Conservation (phyloP, 1,140 invertebrate species). For the Psix sp. region DNA sequence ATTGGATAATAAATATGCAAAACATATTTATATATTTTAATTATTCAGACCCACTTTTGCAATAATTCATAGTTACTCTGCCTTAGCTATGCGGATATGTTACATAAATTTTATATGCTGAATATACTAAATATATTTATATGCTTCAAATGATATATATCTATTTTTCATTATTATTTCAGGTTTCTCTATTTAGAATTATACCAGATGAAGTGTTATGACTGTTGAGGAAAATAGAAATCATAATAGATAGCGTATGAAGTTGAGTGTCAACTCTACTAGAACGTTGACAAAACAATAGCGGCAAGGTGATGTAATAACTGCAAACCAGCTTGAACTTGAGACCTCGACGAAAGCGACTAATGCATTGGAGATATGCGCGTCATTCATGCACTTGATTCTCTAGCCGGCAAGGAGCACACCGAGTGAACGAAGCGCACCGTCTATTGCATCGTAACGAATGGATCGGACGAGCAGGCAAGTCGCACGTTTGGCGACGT, state of each 20-base stretch:
- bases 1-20: too few species aligned
- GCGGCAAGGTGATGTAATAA: conserved; percentile 40
- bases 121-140: too few species aligned
- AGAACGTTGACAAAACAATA: conserved; percentile 49
- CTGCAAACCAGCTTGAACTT: conserved; percentile 49
- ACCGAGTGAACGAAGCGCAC: conserved; percentile 30
- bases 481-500: conserved; percentile 35
- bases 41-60: too few species aligned
- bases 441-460: conserved; percentile 47
- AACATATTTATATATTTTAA: too few species aligned
- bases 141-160: too few species aligned
- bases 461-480: conserved; percentile 27
- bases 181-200: too few species aligned
- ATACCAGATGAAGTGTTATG: too few species aligned
- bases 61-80: too few species aligned
- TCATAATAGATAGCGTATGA: conserved; percentile 28
- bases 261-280: conserved; percentile 49
- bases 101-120: too few species aligned
- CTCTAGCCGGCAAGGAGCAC: conserved; percentile 25
- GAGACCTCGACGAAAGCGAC: conserved; percentile 50
- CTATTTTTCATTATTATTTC: too few species aligned
- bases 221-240: too few species aligned
- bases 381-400: conserved; percentile 59
- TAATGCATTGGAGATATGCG: conserved; percentile 62
- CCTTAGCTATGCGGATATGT: too few species aligned